Evolutionary conservation across 1,140 invertebrate genomes (phyloP).

Genomic region (Diorhabda elongata): DNA sequence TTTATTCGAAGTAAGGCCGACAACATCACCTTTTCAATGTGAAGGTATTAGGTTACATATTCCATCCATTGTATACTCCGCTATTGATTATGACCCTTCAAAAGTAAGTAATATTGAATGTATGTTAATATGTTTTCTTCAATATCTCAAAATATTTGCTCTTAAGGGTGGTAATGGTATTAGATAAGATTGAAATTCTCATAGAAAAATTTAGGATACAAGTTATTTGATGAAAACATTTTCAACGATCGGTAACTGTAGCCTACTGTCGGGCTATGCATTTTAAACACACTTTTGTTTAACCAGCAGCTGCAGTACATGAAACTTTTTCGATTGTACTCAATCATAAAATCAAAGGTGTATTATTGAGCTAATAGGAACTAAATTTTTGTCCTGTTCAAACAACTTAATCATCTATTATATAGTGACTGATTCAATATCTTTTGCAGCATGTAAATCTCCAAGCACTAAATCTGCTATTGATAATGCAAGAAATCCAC

Average conservation of each 20-base stretch:
- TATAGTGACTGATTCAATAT: too few species aligned
- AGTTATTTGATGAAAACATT: too few species aligned
- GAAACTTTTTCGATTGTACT: too few species aligned
- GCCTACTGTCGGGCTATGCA: too few species aligned
- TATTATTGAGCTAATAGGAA: too few species aligned
- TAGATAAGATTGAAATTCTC: conserved; percentile 15
- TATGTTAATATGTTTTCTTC: neutral
- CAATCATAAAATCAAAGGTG: too few species aligned
- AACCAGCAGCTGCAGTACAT: too few species aligned
- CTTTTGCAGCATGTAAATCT: conserved; percentile 66
- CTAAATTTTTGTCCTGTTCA: too few species aligned
- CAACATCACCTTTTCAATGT: conserved; percentile 91
- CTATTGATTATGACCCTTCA: conserved; percentile 74
- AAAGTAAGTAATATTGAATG: conserved; percentile 54
- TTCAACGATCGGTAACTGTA: too few species aligned
- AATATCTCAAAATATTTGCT: neutral
- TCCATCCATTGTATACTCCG: conserved; percentile 66
- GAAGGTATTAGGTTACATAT: conserved; percentile 68
- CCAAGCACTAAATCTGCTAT: conserved; percentile 63
- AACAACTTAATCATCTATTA: too few species aligned
- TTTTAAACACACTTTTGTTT: too few species aligned
- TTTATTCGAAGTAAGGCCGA: conserved; percentile 95
- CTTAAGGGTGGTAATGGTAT: conserved; percentile 17
- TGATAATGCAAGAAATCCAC: conserved; percentile 66
- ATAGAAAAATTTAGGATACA: too few species aligned